Conservation (phyloP, 2,888 invertebrate genomes). For the Stenichneumon culpator region DNA sequence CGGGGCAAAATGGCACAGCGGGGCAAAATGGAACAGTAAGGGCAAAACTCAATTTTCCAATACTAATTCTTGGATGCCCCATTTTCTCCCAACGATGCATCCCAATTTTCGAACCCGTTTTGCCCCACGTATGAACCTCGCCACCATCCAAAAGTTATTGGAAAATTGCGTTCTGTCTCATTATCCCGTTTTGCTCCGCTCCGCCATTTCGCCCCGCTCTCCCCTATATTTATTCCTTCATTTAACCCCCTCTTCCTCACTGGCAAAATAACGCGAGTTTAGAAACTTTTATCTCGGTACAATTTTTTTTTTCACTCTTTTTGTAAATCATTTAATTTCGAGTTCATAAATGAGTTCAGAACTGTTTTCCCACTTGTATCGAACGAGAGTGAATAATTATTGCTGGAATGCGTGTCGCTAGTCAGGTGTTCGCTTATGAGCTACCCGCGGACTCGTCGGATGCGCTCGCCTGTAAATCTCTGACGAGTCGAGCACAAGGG, state of each 20-base stretch:
- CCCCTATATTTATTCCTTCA: conserved; percentile 39
- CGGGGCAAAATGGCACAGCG: too few relatives aligned
- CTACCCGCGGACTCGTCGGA: neutral
- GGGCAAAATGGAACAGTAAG: too few relatives aligned
- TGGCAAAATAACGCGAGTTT: conserved; percentile 1
- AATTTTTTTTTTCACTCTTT: neutral
- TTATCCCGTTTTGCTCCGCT: too few relatives aligned
- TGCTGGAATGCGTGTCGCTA: conserved; percentile 7
- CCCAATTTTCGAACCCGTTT: too few relatives aligned
- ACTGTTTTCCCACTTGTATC: conserved; percentile 8
- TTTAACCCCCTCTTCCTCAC: neutral
- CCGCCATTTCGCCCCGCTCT: too few relatives aligned
- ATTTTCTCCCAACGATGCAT: too few relatives aligned
- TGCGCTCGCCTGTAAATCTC: conserved; percentile 55
- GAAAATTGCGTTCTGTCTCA: too few relatives aligned
- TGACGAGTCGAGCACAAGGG: conserved; percentile 59
- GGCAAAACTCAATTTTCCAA: too few relatives aligned
- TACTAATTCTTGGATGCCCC: too few relatives aligned
- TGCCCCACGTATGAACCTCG: too few relatives aligned
- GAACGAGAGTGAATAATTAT: conserved; percentile 30
- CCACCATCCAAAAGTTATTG: too few relatives aligned
- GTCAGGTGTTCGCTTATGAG: conserved; percentile 33
- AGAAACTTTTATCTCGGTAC: conserved; percentile 13
- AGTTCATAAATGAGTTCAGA: neutral
- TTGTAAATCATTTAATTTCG: neutral